Conservation (phyloP, 2,888 invertebrate genomes). For the Psylliodes chrysocephalus region DNA sequence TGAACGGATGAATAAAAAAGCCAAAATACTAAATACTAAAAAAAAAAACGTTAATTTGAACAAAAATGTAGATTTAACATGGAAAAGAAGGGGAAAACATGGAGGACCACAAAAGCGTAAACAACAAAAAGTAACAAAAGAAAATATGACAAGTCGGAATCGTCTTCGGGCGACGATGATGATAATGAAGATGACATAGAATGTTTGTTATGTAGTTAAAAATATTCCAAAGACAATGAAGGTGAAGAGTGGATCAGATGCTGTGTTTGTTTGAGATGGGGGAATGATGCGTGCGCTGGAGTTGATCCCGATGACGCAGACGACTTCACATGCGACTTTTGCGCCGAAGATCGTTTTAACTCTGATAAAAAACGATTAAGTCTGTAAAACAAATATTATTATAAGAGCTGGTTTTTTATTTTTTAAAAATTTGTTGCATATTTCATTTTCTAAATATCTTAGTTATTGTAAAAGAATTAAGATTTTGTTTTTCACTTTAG, state of each 20-base stretch:
- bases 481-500: too few species aligned
- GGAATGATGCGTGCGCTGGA: conserved; percentile 27
- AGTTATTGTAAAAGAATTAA: too few species aligned
- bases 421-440: too few species aligned
- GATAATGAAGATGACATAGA: conserved; percentile 13
- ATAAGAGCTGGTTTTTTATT: background rate
- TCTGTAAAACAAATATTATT: background rate
- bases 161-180: conserved; percentile 8
- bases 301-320: conserved; percentile 22
- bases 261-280: conserved; percentile 4
- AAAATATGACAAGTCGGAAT: conserved; percentile 6
- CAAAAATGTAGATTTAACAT: too few species aligned
- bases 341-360: background rate
- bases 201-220: conserved; percentile 19
- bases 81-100: too few species aligned
- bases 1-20: background rate
- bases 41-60: too few species aligned
- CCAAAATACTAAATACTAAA: background rate
- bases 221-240: background rate
- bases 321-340: background rate
- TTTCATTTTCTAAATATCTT: too few species aligned
- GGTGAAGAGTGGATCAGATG: conserved; percentile 29
- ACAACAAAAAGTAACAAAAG: background rate
- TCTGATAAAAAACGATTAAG: background rate
- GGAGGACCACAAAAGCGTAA: background rate